These are phyloP conservation scores for Lissonota sp. DNA, from an alignment of 2,888 invertebrate genomes.

Conservation along the genomic window DNA sequence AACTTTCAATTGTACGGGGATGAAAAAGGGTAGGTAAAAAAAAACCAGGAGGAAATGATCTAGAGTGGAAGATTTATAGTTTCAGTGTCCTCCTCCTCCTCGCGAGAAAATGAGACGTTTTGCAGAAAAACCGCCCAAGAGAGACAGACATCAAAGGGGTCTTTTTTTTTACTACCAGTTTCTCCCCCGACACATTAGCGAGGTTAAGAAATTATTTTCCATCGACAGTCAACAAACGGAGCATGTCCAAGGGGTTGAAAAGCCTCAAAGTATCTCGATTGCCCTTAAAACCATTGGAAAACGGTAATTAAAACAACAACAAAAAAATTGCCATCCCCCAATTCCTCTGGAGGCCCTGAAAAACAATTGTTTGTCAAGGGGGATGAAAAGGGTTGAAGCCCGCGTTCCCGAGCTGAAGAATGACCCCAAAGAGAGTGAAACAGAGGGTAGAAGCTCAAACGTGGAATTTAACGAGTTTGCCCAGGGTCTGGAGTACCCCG, in stretches of 20 bases:
- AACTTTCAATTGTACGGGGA: too few species aligned
- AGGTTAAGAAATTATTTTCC: neutral
- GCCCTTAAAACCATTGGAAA: neutral
- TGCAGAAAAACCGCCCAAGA: neutral
- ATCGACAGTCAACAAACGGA: neutral
- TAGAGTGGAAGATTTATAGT: too few species aligned
- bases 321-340: neutral
- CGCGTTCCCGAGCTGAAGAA: neutral
- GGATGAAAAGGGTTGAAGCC: neutral
- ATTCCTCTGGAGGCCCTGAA: neutral
- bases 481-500: slow-evolving; percentile 70
- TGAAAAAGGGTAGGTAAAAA: too few species aligned
- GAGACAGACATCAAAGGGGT: neutral
- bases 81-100: too few species aligned
- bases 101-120: slow-evolving; percentile 7
- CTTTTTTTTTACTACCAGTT: neutral
- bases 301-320: neutral
- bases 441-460: slow-evolving; percentile 43
- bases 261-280: neutral
- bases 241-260: neutral
- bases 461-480: slow-evolving; percentile 77
- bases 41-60: too few species aligned
- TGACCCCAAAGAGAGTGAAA: slow-evolving; percentile 1
- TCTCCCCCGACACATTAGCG: neutral
- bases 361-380: neutral